Evolutionary conservation across 2,888 invertebrate genomes (phyloP), one percentile per base, ranked within the genome.

Genomic region (Drosophila eohydei): DNA sequence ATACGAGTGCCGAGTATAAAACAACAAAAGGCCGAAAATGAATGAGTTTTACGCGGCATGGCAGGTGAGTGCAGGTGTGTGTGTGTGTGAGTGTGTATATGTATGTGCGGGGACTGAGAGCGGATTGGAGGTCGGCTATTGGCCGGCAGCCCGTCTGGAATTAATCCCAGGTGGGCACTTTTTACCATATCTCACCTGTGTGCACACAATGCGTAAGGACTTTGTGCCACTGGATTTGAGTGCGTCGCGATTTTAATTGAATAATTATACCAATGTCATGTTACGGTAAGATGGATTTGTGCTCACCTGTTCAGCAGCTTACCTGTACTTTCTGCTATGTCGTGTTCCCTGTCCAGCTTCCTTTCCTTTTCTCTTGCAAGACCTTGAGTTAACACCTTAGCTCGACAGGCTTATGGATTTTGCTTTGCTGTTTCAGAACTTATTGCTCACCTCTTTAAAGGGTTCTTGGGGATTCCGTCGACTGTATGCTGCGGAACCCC

Each of bases 81-180:
- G 51, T n/a, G 8, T 43, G 21, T 52, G 34, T 34, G 34, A 0
- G 8, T 46, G 14, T 14, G 7, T 26, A 11, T n/a, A 26, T 48
- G 34, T 36, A 36, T 54, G 40, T n/a, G 50, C 28, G n/a, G 11
- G 52, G 44, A 46, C 30, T 60, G 52, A 44, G 32, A 32, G 30
- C 26, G 64, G 38, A 46, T 46, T 56, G 57, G 28, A 48, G 56
- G 54, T 36, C 34, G 50, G 50, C 26, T 54, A 52, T 41, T 56
- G 51, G 64, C 21, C 56, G 11, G 21, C 21, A n/a, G 40, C 28
- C 69, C 63, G 63, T 46, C 65, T 56, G 62, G 62, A 80, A 80
- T 86, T 88, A 86, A 85, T 86, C 86, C 86, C 86, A 62, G 75
- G 73, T 63, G 86, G 73, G 77, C 83, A 85, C 76, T 86, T 85